Evolutionary conservation across 2,113 vertebrate species (phyloP).

Genomic region (Spilogale gracilis): DNA sequence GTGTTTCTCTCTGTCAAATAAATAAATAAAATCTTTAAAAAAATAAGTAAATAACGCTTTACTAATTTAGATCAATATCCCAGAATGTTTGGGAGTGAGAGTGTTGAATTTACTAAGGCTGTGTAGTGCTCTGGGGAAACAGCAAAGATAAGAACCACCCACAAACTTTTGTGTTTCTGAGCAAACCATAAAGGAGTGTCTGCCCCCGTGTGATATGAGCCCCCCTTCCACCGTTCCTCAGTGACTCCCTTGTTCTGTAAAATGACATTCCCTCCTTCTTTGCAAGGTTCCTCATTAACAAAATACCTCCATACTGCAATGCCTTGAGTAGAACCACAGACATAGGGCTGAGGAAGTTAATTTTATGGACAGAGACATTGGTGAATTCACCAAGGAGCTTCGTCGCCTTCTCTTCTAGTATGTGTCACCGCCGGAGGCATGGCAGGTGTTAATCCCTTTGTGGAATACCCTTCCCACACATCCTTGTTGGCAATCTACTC

Average conservation of each 20-base stretch:
- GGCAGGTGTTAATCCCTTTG: background rate
- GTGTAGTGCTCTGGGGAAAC: background rate
- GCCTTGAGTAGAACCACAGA: background rate
- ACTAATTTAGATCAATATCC: background rate
- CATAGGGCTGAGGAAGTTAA: background rate
- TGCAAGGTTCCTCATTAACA: background rate
- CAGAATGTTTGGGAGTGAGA: background rate
- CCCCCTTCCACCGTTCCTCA: background rate
- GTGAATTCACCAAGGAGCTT: background rate
- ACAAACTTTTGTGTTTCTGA: background rate
- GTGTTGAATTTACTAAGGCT: background rate
- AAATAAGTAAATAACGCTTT: background rate
- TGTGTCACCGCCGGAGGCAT: background rate
- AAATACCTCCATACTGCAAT: background rate
- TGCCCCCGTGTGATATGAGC: rapidly evolving
- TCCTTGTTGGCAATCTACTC: background rate
- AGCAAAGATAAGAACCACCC: background rate
- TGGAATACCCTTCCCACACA: background rate
- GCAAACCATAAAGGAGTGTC: background rate
- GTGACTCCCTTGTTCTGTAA: background rate
- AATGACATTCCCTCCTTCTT: background rate
- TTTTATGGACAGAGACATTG: background rate
- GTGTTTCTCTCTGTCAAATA: too few relatives aligned
- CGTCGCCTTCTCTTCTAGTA: background rate
- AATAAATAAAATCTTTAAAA: too few relatives aligned